phyloP scores from a whole-genome alignment of 2,797 vertebrate species.

The Enteromius fasciolatus region DNA sequence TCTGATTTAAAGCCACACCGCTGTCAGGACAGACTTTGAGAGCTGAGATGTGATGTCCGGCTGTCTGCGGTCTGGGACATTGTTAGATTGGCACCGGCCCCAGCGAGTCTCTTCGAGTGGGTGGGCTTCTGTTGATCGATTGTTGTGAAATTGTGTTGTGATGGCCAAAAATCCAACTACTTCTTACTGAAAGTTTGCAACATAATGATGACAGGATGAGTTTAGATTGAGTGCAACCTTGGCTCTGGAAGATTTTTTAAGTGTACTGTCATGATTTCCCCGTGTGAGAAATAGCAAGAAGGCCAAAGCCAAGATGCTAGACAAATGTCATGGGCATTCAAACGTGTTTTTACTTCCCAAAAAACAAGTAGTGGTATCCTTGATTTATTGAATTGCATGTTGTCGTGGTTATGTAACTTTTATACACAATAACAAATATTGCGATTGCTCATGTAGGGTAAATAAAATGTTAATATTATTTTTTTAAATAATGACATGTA shows the following conservation, averaged over 20 bases:
- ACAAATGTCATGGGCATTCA: neutral
- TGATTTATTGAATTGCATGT: neutral
- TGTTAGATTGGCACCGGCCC: slow-evolving; percentile 23
- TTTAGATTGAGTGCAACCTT: neutral
- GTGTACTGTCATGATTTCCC: neutral
- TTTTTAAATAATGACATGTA: neutral
- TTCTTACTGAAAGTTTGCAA: slow-evolving; percentile 6
- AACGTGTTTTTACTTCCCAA: neutral
- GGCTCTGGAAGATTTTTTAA: neutral
- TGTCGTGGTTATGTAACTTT: neutral
- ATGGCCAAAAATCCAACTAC: slow-evolving; percentile 11
- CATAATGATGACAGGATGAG: slow-evolving; percentile 13
- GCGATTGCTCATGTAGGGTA: neutral
- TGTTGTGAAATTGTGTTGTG: slow-evolving; percentile 21
- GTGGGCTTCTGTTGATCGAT: slow-evolving; percentile 29
- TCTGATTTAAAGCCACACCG: slow-evolving; percentile 26
- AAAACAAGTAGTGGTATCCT: neutral
- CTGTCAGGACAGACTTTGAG: slow-evolving; percentile 39
- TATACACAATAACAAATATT: neutral
- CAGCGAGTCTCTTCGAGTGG: neutral
- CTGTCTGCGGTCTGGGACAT: slow-evolving; percentile 29
- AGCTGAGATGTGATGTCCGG: slow-evolving; percentile 46
- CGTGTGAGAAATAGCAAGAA: neutral
- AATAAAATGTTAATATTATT: neutral
- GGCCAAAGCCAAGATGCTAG: neutral